Base-by-base conservation (phyloP, 2,888 invertebrate species). In the Stenotaenia linearis region DNA sequence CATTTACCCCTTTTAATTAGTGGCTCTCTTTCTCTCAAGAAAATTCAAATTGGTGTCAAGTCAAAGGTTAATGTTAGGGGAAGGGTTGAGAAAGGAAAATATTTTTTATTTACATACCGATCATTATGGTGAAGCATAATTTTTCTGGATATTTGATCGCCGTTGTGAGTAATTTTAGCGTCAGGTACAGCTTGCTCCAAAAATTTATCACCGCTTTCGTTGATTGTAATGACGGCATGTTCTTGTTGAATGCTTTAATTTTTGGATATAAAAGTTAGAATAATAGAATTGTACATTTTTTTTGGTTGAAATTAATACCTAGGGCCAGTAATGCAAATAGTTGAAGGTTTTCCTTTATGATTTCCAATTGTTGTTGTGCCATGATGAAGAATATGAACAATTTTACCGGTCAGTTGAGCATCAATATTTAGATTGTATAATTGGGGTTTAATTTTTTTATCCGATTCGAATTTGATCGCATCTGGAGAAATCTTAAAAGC, bases 381-480 rank as follows among this genome's bases (percentile, higher is more conserved):
- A 5, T 83, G 82, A 15, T 86, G 85, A n/a, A 90, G 84, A 81
- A 90, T 88, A 83, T 88, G 87, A 32, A 88, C 84, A 77, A 90
- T 87, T 82, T 87, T 86, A 5, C 89, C 88, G 0, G 87, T 86
- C 79, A 90, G 84, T 83, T 87, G 86, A 1, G 89, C 88, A 83
- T 90, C 90, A 82, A 87, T 86, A 84, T 90, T 90, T 80, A 90
- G 83, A 84, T 90, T 90, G 84, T 86, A 89, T 50, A 90, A 83
- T 83, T 89, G 88, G 2, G 89, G 87, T 75, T 85, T 84, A 2
- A 83, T 86, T 81, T 86, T 86, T 82, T 85, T 85, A 80, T 86
- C 86, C 80, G 85, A 85, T 78, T 85, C 82, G 15, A 74, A 30
- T 21, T 32, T 75, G 10, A 61, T n/a, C 9, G 61, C 78, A 12